Conservation (phyloP, 2,113 vertebrate genomes). For the Suncus etruscus region DNA sequence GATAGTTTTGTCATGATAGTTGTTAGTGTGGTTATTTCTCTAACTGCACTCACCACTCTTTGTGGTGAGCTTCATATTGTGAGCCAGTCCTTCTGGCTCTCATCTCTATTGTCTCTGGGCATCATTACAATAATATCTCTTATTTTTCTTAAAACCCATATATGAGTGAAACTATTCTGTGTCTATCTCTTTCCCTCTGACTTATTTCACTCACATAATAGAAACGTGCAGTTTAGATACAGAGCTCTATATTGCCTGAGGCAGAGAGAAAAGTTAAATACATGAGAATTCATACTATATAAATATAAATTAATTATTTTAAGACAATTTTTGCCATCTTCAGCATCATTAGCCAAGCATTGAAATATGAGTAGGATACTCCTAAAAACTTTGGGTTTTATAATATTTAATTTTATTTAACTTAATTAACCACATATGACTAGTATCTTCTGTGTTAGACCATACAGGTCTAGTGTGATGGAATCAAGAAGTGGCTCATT, state of each 20-base stretch:
- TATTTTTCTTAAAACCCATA: too few relatives aligned
- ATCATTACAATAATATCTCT: too few relatives aligned
- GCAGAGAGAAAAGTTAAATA: neutral
- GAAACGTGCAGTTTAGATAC: constrained; percentile 12
- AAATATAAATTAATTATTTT: too few relatives aligned
- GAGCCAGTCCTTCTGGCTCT: too few relatives aligned
- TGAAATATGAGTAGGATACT: neutral
- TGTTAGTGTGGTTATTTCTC: neutral
- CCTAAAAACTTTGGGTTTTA: neutral
- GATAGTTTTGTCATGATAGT: too few relatives aligned
- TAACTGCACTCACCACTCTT: neutral
- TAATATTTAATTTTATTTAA: neutral
- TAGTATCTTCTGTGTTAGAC: neutral
- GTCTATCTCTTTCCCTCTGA: too few relatives aligned
- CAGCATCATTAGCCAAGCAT: neutral
- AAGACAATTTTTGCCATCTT: too few relatives aligned
- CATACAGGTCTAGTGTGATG: neutral
- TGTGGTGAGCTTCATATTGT: too few relatives aligned
- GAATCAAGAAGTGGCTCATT: neutral
- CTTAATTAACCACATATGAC: neutral
- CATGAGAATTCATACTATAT: too few relatives aligned
- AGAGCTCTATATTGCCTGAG: neutral
- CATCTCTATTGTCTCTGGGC: too few relatives aligned
- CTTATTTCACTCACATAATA: neutral
- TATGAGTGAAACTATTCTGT: too few relatives aligned